These are phyloP conservation scores for Ferrisia virgata DNA, from an alignment of 2,888 invertebrate species.

Conservation along the genomic window DNA sequence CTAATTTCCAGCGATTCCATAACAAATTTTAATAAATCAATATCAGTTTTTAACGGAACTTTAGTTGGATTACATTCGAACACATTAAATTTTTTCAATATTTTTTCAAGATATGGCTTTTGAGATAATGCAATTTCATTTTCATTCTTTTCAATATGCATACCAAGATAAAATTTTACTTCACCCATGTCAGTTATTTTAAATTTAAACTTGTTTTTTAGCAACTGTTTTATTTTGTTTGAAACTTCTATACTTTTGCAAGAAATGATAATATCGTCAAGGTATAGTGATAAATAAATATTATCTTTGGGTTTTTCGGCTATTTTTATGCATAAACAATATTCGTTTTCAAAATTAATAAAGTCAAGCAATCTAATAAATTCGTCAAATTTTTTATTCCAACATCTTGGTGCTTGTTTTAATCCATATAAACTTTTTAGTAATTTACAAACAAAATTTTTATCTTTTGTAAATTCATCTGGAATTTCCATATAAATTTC, in stretches of 20 bases:
- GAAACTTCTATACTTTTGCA: neutral
- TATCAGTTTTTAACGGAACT: neutral
- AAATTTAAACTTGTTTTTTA: neutral
- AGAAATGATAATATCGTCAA: neutral
- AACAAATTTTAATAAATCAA: too few relatives aligned
- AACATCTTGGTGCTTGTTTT: too few relatives aligned
- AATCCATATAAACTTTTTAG: too few relatives aligned
- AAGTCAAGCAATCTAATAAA: neutral
- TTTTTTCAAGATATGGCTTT: neutral
- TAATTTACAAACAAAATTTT: too few relatives aligned
- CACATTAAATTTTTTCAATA: neutral
- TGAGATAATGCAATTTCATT: neutral
- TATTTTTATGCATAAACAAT: neutral
- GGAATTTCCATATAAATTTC: too few relatives aligned
- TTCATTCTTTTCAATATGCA: neutral
- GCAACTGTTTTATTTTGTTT: neutral
- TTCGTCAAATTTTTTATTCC: too few relatives aligned
- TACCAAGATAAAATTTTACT: neutral
- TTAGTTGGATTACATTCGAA: neutral
- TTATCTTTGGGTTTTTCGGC: neutral
- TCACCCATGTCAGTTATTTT: neutral
- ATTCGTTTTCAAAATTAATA: neutral
- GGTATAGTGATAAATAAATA: neutral
- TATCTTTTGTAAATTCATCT: too few relatives aligned
- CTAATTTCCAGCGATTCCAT: too few relatives aligned